Evolutionary conservation across 1,140 invertebrate genomes (phyloP).

Genomic region (Ips typographus): DNA sequence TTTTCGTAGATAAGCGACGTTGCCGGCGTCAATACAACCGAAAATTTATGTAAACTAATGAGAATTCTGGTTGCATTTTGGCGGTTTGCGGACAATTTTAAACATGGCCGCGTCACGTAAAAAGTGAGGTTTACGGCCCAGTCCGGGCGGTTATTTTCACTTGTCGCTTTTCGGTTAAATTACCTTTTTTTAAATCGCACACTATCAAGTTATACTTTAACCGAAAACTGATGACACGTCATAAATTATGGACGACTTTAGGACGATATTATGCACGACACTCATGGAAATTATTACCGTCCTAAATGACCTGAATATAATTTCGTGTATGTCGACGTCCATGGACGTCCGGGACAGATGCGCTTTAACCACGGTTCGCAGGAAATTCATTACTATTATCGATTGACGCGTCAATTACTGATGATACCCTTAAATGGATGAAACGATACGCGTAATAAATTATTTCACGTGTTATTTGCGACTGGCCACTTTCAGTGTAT

Average conservation of each 20-base stretch:
- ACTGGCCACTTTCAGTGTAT: too few relatives aligned
- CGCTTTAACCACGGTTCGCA: conserved; percentile 10
- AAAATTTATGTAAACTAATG: conserved; percentile 6
- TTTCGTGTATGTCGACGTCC: conserved; percentile 12
- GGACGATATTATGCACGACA: background rate
- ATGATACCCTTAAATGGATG: conserved; percentile 12
- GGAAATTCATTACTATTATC: conserved; percentile 15
- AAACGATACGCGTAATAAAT: background rate
- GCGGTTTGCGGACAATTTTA: background rate
- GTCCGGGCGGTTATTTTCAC: background rate
- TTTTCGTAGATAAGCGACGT: background rate
- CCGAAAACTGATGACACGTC: background rate
- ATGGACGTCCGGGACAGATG: conserved; percentile 9
- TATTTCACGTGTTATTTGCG: too few relatives aligned
- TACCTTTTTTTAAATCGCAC: background rate
- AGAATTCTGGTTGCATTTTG: background rate
- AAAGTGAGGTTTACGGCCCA: background rate
- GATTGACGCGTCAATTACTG: conserved; percentile 14
- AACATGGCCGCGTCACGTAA: background rate
- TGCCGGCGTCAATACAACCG: background rate
- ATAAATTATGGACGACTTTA: background rate
- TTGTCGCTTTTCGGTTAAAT: background rate
- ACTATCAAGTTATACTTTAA: background rate
- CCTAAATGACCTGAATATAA: conserved; percentile 15
- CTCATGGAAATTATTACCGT: conserved; percentile 6